Evolutionary conservation across 2,113 vertebrate genomes (phyloP).

Genomic region (Neoarius graeffei): DNA sequence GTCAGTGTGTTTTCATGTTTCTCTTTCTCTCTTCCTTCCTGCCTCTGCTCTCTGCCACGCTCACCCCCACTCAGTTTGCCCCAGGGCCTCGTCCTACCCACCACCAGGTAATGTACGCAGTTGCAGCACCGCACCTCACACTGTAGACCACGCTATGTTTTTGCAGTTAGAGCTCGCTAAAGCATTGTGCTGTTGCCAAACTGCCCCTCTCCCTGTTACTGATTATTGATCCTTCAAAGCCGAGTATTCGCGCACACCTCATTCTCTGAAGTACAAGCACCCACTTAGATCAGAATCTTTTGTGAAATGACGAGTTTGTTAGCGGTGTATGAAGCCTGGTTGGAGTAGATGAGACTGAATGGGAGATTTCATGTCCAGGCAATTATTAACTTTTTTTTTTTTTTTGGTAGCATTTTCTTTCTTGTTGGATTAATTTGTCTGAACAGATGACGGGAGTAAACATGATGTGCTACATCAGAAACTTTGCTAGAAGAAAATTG

Average conservation of each 20-base stretch:
- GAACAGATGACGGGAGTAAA: not conserved
- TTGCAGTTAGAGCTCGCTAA: not conserved
- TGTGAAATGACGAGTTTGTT: not conserved
- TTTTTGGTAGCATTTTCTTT: not conserved
- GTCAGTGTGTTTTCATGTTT: constrained; percentile 34
- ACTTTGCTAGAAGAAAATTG: not conserved
- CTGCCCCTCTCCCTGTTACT: not conserved
- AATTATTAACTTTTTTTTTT: not conserved
- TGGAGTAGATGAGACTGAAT: not conserved
- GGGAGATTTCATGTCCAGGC: not conserved
- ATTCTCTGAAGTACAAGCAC: not conserved
- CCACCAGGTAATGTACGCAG: constrained; percentile 58
- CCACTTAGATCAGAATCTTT: not conserved
- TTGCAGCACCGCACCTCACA: constrained; percentile 13
- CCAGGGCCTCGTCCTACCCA: constrained; percentile 59
- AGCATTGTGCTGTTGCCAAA: not conserved
- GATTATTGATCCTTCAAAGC: not conserved
- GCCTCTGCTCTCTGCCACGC: constrained; percentile 29
- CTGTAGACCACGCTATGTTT: not conserved
- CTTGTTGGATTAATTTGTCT: not conserved
- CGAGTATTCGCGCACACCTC: not conserved
- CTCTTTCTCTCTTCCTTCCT: constrained; percentile 20
- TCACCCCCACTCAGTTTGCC: constrained; percentile 48
- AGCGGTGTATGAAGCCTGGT: not conserved
- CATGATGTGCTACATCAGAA: not conserved